These are phyloP conservation scores for Rana temporaria DNA, from an alignment of 2,113 vertebrate species.

Conservation along the genomic window DNA sequence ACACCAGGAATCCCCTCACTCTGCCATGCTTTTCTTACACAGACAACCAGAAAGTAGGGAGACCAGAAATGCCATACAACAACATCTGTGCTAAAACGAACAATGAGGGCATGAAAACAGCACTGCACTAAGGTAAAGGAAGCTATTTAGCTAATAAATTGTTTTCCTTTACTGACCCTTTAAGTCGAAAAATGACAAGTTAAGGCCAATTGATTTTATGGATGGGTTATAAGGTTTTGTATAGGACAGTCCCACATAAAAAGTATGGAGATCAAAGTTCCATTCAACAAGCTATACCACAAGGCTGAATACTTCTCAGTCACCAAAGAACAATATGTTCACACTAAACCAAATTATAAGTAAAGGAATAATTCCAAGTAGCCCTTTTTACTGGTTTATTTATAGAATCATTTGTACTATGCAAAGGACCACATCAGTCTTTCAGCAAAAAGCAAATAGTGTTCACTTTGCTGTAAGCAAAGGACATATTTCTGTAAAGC, in stretches of 20 bases:
- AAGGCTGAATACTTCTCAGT: constrained; percentile 31
- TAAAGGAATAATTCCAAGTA: not conserved
- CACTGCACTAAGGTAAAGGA: too few relatives aligned
- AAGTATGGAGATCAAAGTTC: constrained; percentile 24
- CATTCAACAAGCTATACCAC: constrained; percentile 6
- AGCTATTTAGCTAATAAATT: too few relatives aligned
- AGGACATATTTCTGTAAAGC: not conserved
- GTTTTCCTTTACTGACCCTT: too few relatives aligned
- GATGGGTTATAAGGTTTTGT: not conserved
- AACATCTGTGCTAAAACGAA: too few relatives aligned
- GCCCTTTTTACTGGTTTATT: constrained; percentile 24
- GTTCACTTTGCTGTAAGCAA: constrained; percentile 13
- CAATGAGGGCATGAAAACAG: too few relatives aligned
- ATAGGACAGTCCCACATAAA: constrained; percentile 32
- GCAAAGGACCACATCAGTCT: not conserved
- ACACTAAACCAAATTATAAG: constrained; percentile 33
- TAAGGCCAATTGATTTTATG: constrained; percentile 35
- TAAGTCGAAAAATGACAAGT: constrained; percentile 16
- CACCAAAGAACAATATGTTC: constrained; percentile 27
- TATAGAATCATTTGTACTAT: constrained; percentile 5
- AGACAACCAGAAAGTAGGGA: too few relatives aligned
- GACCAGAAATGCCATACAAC: too few relatives aligned
- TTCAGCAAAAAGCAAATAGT: constrained; percentile 2
- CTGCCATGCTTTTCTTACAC: too few relatives aligned
- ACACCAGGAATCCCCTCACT: too few relatives aligned